Percentiles rank a stretch among this genome's conserved stretches.
These are phyloP conservation scores for Hymenochirus boettgeri DNA, from an alignment of 2,113 vertebrate species.

Conservation along the genomic window DNA sequence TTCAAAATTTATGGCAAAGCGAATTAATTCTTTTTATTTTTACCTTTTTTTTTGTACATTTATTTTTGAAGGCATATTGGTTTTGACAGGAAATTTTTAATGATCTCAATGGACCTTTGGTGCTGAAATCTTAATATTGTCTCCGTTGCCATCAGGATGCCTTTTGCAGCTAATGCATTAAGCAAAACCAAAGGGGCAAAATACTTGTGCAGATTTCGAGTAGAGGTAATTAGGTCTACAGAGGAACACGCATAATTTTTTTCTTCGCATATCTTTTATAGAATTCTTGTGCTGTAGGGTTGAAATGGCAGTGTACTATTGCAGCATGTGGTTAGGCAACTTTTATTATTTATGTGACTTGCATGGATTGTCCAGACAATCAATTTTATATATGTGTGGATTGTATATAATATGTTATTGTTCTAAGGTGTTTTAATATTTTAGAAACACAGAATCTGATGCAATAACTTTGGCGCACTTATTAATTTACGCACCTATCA, in stretches of 20 bases:
- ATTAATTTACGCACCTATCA: too few relatives aligned
- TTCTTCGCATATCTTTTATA: conserved; percentile 74
- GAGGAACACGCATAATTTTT: conserved; percentile 84
- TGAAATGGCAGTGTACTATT: background rate
- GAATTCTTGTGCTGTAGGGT: conserved; percentile 60
- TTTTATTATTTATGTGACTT: conserved; percentile 43
- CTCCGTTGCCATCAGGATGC: conserved; percentile 70
- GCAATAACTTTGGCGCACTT: too few relatives aligned
- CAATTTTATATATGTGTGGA: too few relatives aligned
- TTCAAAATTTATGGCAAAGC: conserved; percentile 57
- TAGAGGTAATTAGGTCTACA: conserved; percentile 93
- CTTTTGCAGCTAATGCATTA: conserved; percentile 75
- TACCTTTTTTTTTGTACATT: conserved; percentile 50
- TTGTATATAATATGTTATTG: too few relatives aligned
- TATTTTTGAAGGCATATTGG: conserved; percentile 54
- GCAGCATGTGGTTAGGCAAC: conserved; percentile 40
- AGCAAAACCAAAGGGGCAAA: conserved; percentile 73
- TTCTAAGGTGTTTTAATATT: too few relatives aligned
- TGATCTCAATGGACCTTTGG: conserved; percentile 78
- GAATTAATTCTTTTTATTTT: conserved; percentile 56
- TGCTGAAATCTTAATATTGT: conserved; percentile 82
- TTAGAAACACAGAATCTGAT: too few relatives aligned
- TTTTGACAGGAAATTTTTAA: conserved; percentile 53
- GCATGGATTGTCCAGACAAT: too few relatives aligned
- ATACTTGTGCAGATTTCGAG: conserved; percentile 83